Base-by-base conservation (phyloP, 2,113 vertebrate species). In the Empidonax traillii region DNA sequence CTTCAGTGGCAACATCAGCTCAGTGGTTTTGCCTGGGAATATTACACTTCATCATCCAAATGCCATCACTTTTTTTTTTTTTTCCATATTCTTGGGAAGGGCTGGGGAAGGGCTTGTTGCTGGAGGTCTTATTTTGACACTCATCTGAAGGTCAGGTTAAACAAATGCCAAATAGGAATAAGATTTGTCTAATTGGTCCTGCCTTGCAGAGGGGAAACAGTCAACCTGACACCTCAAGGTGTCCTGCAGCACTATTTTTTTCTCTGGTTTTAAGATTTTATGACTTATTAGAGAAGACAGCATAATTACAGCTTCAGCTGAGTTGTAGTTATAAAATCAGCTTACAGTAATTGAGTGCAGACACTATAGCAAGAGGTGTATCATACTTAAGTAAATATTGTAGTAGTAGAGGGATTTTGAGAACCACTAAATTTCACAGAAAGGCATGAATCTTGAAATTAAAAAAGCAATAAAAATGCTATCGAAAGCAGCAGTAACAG, bases 251-350 rank as follows among this genome's bases (percentile, higher is more conserved):
- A 78, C 56, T n/a, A 4, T 72, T 94, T 89, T 89, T 52, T 73
- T 14, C 61, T 52, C 68, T 71, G 59, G 12, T 23, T 93, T 92
- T 90, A 74, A 51, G 86, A 62, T 92, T 84, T 90, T 81, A 78
- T 75, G 80, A 78, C 83, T 87, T 97, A 92, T 81, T 92, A 94
- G 76, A 90, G 80, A 68, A 92, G 93, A 93, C 89, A 87, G 65
- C 55, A 22, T 93, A 92, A 92, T 90, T 95, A 94, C 83, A 94
- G 39, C 63, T 92, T 94, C 1, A 0, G 24, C 59, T 93, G 86
- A 90, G 72, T 84, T 47, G 86, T 23, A 87, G 83, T 86, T 86
- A 92, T 90, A 93, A 95, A 96, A 95, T 86, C 89, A 89, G 16
- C 83, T 80, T 86, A 47, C 2, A 49, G 83, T 92, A 95, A 94